A percentile compares a stretch with the other conserved stretches of the same genome.
These are phyloP conservation scores for Myotis yumanensis DNA, from an alignment of 2,113 vertebrate species.

Conservation along the genomic window DNA sequence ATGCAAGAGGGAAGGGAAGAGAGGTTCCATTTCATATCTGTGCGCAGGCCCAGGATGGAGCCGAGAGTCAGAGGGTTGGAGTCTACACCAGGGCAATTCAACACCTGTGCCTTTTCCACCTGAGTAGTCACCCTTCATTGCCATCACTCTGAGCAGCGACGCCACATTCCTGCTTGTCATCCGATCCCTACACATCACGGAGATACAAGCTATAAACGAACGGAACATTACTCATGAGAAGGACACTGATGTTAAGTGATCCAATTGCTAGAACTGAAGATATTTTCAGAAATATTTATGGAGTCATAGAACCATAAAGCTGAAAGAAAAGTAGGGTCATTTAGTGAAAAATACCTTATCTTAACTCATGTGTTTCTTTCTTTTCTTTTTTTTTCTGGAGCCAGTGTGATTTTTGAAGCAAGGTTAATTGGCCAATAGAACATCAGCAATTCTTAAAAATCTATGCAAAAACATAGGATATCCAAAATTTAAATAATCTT, in stretches of 20 bases:
- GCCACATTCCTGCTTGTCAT: not conserved
- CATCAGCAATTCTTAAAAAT: not conserved
- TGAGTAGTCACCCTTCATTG: not conserved
- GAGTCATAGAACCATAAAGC: not conserved
- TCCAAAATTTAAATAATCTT: not conserved
- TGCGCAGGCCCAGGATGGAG: not conserved
- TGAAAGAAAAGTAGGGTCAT: rapidly evolving
- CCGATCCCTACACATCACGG: not conserved
- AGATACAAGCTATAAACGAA: not conserved
- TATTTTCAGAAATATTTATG: not conserved
- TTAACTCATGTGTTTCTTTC: not conserved
- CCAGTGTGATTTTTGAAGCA: not conserved
- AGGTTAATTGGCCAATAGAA: not conserved
- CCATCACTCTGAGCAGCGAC: not conserved
- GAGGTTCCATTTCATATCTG: not conserved
- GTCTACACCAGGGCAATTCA: rapidly evolving
- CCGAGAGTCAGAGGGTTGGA: not conserved
- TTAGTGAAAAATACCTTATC: not conserved
- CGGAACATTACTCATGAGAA: not conserved
- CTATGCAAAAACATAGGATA: not conserved
- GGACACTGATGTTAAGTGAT: not conserved
- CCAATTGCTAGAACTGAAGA: not conserved
- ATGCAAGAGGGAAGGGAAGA: not conserved
- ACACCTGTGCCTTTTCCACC: not conserved
- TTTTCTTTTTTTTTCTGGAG: not conserved